Evolutionary conservation across 1,140 invertebrate species (phyloP), one percentile per base, ranked within the genome.

Genomic region (Geopemphigus sp.): DNA sequence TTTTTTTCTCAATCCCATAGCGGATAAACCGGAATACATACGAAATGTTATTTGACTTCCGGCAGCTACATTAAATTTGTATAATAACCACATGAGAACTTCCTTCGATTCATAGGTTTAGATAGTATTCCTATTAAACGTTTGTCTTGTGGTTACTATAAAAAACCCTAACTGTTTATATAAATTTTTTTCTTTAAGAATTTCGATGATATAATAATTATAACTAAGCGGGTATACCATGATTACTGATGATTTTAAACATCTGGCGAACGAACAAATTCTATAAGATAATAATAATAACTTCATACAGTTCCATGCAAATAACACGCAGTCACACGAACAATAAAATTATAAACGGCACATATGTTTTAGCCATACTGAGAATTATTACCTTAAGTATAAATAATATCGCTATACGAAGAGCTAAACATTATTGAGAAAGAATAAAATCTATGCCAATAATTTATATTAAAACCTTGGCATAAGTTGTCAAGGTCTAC

Each of bases 31-130:
- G 39, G 74, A 78, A 78, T 78, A 78, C 26, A 54, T 54, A 24
- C n/a, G 57, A 78, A 8, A 47, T 61, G 14, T 11, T 78, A 63
- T 47, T 26, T 24, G 8, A 78, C 74, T 78, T 78, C 74, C 39
- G 54, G 39, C 5, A 15, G 45, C n/a, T 39, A 54, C 59, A 76
- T 59, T 78, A 39, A 50, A 63, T 5, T 78, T 50, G 39, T 47
- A 78, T 61, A 76, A 45, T 22, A 22, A 59, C 39, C 24, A 63
- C 74, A 78, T 47, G 74, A 78, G 56, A 78, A 63, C 57, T 63
- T 63, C 29, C 72, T 76, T 59, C 74, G 47, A 78, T 78, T 78
- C 74, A 78, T 29, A 59, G 22, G 47, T 54, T 29, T 54, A 50
- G 4, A 14, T 29, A 72, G 17, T 54, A 54, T 12, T 53, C 8